Evolutionary conservation across 1,140 invertebrate genomes (phyloP).

Genomic region (Dendrolimus kikuchii): DNA sequence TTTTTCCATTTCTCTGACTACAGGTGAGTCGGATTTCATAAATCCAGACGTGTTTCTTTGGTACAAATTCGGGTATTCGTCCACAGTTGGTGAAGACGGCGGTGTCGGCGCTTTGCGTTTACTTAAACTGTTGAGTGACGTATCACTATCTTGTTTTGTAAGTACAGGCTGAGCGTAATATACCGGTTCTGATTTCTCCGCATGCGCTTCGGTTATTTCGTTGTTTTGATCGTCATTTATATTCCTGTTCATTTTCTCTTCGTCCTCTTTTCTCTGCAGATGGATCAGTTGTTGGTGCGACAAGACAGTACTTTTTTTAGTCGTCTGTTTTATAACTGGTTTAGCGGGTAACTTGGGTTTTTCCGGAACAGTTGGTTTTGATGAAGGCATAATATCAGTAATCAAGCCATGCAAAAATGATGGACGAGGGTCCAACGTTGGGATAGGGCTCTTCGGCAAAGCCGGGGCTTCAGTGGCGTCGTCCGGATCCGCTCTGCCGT

Average conservation of each 20-base stretch:
- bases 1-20: conserved; percentile 83
- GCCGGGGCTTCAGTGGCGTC: conserved; percentile 77
- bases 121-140: conserved; percentile 59
- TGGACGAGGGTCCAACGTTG: conserved; percentile 75
- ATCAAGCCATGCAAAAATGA: conserved; percentile 80
- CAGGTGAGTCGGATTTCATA: conserved; percentile 77
- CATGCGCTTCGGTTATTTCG: conserved; percentile 43
- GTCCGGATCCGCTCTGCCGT: conserved; percentile 85
- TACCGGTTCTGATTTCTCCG: conserved; percentile 48
- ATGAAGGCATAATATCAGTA: conserved; percentile 55
- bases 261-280: conserved; percentile 56
- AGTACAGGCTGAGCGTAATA: conserved; percentile 63
- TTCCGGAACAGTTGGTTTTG: conserved; percentile 68
- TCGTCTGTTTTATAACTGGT: conserved; percentile 70
- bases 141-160: conserved; percentile 72
- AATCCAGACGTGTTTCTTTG: conserved; percentile 74
- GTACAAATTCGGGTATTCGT: conserved; percentile 70
- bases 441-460: conserved; percentile 77
- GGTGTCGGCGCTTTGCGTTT: conserved; percentile 79
- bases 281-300: conserved; percentile 69
- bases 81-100: conserved; percentile 67
- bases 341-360: conserved; percentile 79
- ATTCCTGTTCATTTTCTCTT: conserved; percentile 33
- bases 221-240: conserved; percentile 45
- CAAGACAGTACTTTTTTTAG: conserved; percentile 45